A percentile compares a stretch with the other conserved stretches of the same genome.
These are phyloP conservation scores for Oreonectes daqikongensis DNA, from an alignment of 2,797 vertebrate species.

Conservation along the genomic window DNA sequence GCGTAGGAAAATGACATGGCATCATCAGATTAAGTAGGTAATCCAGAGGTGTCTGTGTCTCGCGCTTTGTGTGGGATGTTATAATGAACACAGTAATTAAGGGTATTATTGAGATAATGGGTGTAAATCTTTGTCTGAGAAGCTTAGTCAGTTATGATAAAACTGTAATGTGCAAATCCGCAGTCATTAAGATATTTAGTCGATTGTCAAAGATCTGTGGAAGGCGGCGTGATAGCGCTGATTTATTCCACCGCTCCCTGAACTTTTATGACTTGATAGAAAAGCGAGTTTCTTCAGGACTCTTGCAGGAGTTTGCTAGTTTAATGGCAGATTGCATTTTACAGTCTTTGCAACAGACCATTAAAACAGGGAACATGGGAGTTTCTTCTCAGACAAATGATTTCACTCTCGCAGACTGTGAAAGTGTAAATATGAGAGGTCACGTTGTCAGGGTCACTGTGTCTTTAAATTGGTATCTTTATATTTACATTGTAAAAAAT, in stretches of 20 bases:
- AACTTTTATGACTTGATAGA: conserved; percentile 11
- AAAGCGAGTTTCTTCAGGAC: conserved; percentile 3
- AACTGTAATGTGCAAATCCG: conserved; percentile 43
- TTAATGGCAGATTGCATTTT: conserved; percentile 52
- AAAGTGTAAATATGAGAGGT: conserved; percentile 10
- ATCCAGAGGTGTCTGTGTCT: conserved; percentile 48
- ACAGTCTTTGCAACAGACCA: conserved; percentile 29
- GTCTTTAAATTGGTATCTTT: neutral
- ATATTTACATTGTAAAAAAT: neutral
- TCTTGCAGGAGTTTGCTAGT: conserved; percentile 30
- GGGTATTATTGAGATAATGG: conserved; percentile 50
- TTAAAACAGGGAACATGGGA: conserved; percentile 12
- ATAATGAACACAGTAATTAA: conserved; percentile 52
- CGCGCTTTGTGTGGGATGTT: conserved; percentile 50
- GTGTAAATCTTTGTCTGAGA: conserved; percentile 46
- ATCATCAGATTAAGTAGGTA: conserved; percentile 54
- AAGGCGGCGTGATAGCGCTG: conserved; percentile 11
- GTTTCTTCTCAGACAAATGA: conserved; percentile 19
- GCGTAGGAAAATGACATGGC: conserved; percentile 43
- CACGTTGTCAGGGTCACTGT: neutral
- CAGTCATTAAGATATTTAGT: conserved; percentile 50
- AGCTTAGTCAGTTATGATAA: conserved; percentile 49
- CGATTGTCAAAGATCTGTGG: conserved; percentile 40
- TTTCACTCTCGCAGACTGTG: neutral
- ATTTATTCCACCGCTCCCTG: conserved; percentile 27